Base-by-base conservation (phyloP, 2,888 invertebrate species). In the Drosophila nigricruria region DNA sequence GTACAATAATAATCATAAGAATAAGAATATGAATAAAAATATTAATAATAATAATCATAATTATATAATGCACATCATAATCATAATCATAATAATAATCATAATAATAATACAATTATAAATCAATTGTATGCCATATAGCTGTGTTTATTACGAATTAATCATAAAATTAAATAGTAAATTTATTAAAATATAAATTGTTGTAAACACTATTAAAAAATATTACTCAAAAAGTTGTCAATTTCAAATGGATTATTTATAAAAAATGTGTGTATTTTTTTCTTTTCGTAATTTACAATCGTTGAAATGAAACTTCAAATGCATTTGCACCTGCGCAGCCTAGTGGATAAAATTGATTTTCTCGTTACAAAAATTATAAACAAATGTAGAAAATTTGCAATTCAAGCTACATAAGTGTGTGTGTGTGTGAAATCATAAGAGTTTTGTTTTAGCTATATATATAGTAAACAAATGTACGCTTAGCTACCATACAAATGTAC, bases 351-450 rank as follows among this genome's bases (percentile, higher is more conserved):
- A 25, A 43, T 57, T 20, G 34, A 50, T 16, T 43, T 43, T 16
- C 43, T 43, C 6, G 27, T 20, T 27, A 53, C 38, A 59, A 67
- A 59, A 67, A 58, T 45, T 60, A 68, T 14, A 53, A 60, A 61
- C 61, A 73, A 80, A 73, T 78, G 77, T 81, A 78, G 72, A 84
- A 88, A 81, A 73, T 77, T 70, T 70, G 70, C 59, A 77, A 71
- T 71, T 87, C 70, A 67, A 68, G 62, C 79, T 75, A 79, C 70
- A 70, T 70, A 14, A 58, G 47, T 63, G 30, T 68, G 36, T 49
- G 50, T 45, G 34, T 32, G 38, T 59, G 25, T 34, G 54, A 43
- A 23, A 23, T 20, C 20, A 23, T 53, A 12, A 42, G 34, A 40
- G 38, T 43, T 38, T 36, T 25, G 25, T 25, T 25, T 25, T 43